Conservation (phyloP, 2,797 vertebrate species). For the Potorous gilbertii region DNA sequence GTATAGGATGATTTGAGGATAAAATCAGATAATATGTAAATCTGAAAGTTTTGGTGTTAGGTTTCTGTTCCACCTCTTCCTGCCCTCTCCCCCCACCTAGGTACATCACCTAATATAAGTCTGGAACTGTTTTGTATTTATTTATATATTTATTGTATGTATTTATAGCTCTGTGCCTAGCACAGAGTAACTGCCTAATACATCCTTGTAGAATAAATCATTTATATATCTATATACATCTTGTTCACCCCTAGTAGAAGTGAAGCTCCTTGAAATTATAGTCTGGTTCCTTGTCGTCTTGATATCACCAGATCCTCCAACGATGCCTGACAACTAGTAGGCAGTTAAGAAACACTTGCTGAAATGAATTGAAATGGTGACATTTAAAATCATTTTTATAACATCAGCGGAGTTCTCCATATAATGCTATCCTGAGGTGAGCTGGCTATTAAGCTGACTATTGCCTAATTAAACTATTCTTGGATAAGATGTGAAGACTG, state of each 20-base stretch:
- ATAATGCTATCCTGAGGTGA: slow-evolving; percentile 58
- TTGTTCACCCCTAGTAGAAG: not conserved
- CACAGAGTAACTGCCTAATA: not conserved
- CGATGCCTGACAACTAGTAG: not conserved
- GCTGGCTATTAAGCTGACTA: slow-evolving; percentile 67
- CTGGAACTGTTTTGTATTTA: not conserved
- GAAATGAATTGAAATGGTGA: not conserved
- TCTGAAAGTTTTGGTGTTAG: not conserved
- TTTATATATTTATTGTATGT: too few species aligned
- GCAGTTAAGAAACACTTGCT: not conserved
- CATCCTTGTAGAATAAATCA: not conserved
- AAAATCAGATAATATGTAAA: not conserved
- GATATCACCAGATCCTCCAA: not conserved
- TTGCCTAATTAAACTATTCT: slow-evolving; percentile 74
- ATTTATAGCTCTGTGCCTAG: not conserved
- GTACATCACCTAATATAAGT: not conserved
- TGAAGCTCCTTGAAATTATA: not conserved
- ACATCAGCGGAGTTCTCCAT: slow-evolving; percentile 36
- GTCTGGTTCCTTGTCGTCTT: not conserved
- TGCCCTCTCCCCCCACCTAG: rapidly evolving
- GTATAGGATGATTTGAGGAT: not conserved
- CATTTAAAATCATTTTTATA: slow-evolving; percentile 3
- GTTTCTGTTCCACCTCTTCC: not conserved
- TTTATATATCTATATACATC: not conserved
- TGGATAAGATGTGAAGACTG: slow-evolving; percentile 44